A percentile compares a stretch with the other conserved stretches of the same genome.
phyloP scores from a whole-genome alignment of 1,140 invertebrate species.

The Procambarus virginalis region DNA sequence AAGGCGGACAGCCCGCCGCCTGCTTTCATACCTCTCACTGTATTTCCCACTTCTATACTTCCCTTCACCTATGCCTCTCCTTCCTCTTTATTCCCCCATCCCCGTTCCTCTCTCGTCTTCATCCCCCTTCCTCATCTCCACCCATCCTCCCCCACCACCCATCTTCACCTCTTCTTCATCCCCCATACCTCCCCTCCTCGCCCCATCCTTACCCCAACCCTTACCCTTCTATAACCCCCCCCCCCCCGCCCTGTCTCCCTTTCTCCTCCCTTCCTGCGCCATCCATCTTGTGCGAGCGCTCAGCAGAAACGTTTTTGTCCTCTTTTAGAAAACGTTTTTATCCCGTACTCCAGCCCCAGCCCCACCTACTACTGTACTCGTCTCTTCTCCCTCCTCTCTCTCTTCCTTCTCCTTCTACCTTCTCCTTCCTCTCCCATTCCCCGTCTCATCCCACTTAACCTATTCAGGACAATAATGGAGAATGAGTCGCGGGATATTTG shows the following conservation, averaged over 20 bases:
- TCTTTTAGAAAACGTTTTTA: conserved; percentile 54
- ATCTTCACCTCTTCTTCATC: not conserved
- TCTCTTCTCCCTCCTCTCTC: not conserved
- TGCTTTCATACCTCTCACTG: too few species aligned
- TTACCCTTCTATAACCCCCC: not conserved
- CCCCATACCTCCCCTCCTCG: not conserved
- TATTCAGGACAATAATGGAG: conserved; percentile 43
- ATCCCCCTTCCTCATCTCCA: not conserved
- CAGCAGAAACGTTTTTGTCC: conserved; percentile 62
- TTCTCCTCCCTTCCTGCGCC: conserved; percentile 50
- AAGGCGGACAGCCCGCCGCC: too few species aligned
- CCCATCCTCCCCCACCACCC: not conserved
- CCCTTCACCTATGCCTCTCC: too few species aligned
- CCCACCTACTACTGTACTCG: not conserved
- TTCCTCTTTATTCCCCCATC: too few species aligned
- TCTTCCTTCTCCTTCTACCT: too few species aligned
- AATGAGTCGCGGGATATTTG: conserved; percentile 43
- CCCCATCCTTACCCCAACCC: not conserved
- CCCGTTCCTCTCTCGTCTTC: not conserved
- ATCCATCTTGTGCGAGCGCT: conserved; percentile 59
- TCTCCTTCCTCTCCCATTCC: not conserved
- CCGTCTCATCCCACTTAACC: not conserved
- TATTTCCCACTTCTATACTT: too few species aligned
- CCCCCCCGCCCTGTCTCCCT: not conserved
- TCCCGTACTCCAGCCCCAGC: not conserved